Percentiles rank a stretch among this genome's conserved stretches.
These are phyloP conservation scores for Epinotia brunnichana DNA, from an alignment of 2,888 invertebrate genomes.

Conservation along the genomic window DNA sequence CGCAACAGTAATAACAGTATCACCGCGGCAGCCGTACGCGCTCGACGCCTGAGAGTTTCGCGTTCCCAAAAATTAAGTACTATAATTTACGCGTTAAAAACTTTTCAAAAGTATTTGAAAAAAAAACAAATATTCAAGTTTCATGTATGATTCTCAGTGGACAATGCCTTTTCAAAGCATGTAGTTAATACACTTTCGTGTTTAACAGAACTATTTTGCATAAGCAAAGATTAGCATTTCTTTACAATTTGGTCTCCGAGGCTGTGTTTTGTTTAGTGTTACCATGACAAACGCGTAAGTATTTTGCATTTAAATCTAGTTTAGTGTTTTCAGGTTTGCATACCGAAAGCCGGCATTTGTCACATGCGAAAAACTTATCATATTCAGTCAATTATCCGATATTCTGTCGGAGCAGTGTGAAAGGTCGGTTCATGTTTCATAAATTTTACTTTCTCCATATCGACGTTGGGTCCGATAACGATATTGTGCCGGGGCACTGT, in stretches of 20 bases:
- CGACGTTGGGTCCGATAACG: not conserved
- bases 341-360: not conserved
- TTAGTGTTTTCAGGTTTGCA: constrained; percentile 14
- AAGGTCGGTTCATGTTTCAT: not conserved
- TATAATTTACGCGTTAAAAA: constrained; percentile 56
- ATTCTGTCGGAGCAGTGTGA: not conserved
- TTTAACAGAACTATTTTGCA: constrained; percentile 37
- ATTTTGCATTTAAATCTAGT: constrained; percentile 53
- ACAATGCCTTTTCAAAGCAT: constrained; percentile 35
- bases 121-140: constrained; percentile 47
- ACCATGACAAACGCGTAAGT: constrained; percentile 65
- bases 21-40: constrained; percentile 53
- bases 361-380: too few species aligned
- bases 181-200: constrained; percentile 19
- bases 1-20: constrained; percentile 59
- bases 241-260: constrained; percentile 50
- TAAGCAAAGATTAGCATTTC: constrained; percentile 52
- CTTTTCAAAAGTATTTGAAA: constrained; percentile 37
- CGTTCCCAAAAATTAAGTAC: constrained; percentile 45
- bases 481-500: not conserved
- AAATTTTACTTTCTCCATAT: not conserved
- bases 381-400: not conserved
- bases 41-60: constrained; percentile 56
- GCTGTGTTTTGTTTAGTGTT: constrained; percentile 55
- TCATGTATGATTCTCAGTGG: constrained; percentile 50